Evolutionary conservation across 1,140 invertebrate species (phyloP), one percentile per base, ranked within the genome.

Genomic region (Drosophila watanabei): DNA sequence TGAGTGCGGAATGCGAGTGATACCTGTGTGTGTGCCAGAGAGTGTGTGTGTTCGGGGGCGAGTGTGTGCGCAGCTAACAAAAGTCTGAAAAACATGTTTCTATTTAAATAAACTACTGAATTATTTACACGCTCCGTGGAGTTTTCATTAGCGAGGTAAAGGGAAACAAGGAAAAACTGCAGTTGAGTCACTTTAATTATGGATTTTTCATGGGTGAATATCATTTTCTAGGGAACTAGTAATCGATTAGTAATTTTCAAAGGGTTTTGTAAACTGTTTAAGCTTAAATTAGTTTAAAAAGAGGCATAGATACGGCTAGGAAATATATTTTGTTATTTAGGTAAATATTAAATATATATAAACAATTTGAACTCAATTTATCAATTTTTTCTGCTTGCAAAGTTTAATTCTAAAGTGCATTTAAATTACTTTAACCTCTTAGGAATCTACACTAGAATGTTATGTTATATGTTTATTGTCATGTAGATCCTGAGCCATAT

Each of bases 1-100:
- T 51, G 75, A 70, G 71, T 63, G 78, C 61, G 69, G 69, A 61
- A 75, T 73, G 56, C n/a, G 68, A 61, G 48, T 66, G 56, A n/a
- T 54, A 52, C 20, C 11, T 13, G 46, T 14, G 39, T 14, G 39
- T 35, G 57, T 58, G 51, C 37, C 39, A 16, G 56, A 16, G 56
- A 30, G 39, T 52, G 79, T 60, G 39, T 52, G 79, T 60, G 56
- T 62, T 46, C 54, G 32, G 30, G 28, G 46, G 49, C 43, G 33
- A 72, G 62, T 54, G 56, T 51, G 51, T 61, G 69, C 57, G 62
- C 60, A 54, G 54, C 32, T 88, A 86, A 90, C 72, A 86, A 86
- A 90, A 90, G 87, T 90, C 86, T 90, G 86, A 90, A 90, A 90
- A 90, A 90, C 87, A 90, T 90, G 86, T 90, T 80, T 90, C 75